Percentiles rank a stretch among this genome's conserved stretches.
Conservation (phyloP, 2,888 invertebrate genomes). For the Hypomecis atomaria region DNA sequence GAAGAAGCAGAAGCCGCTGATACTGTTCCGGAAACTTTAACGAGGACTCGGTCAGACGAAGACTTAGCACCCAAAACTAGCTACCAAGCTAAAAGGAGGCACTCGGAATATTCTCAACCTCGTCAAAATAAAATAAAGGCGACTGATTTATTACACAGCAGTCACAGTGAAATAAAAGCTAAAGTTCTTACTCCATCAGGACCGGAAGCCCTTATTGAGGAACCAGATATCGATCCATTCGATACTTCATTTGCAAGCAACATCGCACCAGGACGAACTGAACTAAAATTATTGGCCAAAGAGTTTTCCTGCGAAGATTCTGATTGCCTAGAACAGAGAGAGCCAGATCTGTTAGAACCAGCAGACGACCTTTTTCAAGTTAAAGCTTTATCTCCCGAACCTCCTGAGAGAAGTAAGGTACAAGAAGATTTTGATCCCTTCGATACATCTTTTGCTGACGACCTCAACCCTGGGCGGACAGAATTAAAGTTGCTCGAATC, state of each 20-base stretch:
- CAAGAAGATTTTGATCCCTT: slow-evolving; percentile 89
- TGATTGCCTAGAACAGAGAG: slow-evolving; percentile 61
- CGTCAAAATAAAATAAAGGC: slow-evolving; percentile 57
- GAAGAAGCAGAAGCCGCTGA: slow-evolving; percentile 87
- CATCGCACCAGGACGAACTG: slow-evolving; percentile 91
- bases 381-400: slow-evolving; percentile 90
- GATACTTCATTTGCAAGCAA: slow-evolving; percentile 93
- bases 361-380: slow-evolving; percentile 85
- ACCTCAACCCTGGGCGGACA: slow-evolving; percentile 90
- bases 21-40: slow-evolving; percentile 84
- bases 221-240: slow-evolving; percentile 90
- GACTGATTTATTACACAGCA: slow-evolving; percentile 69
- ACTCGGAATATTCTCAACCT: slow-evolving; percentile 78
- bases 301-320: slow-evolving; percentile 86
- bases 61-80: slow-evolving; percentile 84
- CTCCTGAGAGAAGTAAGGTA: slow-evolving; percentile 58
- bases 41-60: slow-evolving; percentile 87
- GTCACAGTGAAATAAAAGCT: slow-evolving; percentile 65
- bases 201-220: slow-evolving; percentile 56
- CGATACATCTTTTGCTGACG: slow-evolving; percentile 91
- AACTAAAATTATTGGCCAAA: slow-evolving; percentile 90
- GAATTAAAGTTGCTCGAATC: slow-evolving; percentile 92
- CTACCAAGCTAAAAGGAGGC: slow-evolving; percentile 72
- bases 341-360: slow-evolving; percentile 78
- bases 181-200: slow-evolving; percentile 87